A percentile compares a stretch with the other conserved stretches of the same genome.
Evolutionary conservation across 2,113 vertebrate genomes (phyloP).

Genomic region (Ariopsis seemanni): DNA sequence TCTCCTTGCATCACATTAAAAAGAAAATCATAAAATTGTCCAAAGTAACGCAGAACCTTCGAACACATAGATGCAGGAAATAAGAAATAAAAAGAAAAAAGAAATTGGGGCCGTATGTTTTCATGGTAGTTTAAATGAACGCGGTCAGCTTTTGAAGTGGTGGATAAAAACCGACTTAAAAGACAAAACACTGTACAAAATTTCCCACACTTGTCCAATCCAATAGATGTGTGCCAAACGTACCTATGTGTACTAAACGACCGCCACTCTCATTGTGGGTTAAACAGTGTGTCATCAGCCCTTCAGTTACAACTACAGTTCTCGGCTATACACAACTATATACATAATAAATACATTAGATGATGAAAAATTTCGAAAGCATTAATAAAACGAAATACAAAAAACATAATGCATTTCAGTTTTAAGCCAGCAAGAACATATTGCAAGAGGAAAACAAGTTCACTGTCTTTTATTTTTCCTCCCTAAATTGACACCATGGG

Average conservation of each 20-base stretch:
- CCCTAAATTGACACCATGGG: background rate
- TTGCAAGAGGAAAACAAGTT: background rate
- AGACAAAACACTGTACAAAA: conserved; percentile 6
- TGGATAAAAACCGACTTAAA: conserved; percentile 13
- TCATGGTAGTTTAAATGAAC: background rate
- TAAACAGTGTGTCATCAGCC: background rate
- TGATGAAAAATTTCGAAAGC: background rate
- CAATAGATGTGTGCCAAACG: background rate
- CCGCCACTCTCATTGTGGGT: background rate
- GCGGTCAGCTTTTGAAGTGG: conserved; percentile 13
- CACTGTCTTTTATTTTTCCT: background rate
- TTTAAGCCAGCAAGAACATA: background rate
- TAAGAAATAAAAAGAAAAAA: background rate
- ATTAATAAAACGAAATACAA: background rate
- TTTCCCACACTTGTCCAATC: background rate
- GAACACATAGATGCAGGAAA: background rate
- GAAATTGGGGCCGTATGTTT: background rate
- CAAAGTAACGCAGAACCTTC: too few relatives aligned
- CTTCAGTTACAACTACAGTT: background rate
- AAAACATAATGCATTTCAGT: background rate
- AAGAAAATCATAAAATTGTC: background rate
- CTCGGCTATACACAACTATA: background rate
- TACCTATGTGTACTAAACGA: background rate
- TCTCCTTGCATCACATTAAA: background rate
- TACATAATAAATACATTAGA: background rate